phyloP scores from a whole-genome alignment of 1,140 invertebrate species.

The Drosophila willistoni region DNA sequence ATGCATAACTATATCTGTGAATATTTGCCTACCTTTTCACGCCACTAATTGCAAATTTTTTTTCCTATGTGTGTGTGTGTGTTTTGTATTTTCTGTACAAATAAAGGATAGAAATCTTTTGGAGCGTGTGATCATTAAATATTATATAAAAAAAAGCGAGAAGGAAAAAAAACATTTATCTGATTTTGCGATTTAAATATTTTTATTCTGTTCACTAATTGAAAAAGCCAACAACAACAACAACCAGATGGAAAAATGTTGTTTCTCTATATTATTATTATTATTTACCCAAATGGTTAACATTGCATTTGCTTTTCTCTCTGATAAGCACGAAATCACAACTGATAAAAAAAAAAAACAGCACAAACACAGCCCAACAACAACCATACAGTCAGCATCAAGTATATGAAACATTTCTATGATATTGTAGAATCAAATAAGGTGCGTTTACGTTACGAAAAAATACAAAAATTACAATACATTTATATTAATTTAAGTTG shows the following conservation, averaged over 20 bases:
- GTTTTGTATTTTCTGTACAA: conserved; percentile 13
- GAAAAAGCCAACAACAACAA: conserved; percentile 14
- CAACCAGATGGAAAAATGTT: neutral
- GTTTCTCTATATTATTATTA: conserved; percentile 19
- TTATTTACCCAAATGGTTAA: conserved; percentile 13
- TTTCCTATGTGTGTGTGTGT: neutral
- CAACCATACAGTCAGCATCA: neutral
- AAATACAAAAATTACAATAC: too few relatives aligned
- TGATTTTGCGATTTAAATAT: conserved; percentile 19
- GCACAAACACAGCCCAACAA: neutral
- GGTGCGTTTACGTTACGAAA: too few relatives aligned
- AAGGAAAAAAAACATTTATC: neutral
- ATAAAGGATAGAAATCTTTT: conserved; percentile 7
- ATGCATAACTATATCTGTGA: neutral
- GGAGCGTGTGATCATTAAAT: conserved; percentile 20
- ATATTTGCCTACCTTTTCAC: conserved; percentile 16
- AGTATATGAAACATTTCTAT: neutral
- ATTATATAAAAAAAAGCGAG: neutral
- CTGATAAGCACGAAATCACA: conserved; percentile 23
- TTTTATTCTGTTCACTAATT: conserved; percentile 17
- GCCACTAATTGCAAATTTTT: conserved; percentile 21
- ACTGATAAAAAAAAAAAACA: conserved; percentile 15
- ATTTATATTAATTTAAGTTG: too few relatives aligned
- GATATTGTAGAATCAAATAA: neutral
- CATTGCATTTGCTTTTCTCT: conserved; percentile 14